Conservation (phyloP, 2,888 invertebrate species). For the Papilio gigon region DNA sequence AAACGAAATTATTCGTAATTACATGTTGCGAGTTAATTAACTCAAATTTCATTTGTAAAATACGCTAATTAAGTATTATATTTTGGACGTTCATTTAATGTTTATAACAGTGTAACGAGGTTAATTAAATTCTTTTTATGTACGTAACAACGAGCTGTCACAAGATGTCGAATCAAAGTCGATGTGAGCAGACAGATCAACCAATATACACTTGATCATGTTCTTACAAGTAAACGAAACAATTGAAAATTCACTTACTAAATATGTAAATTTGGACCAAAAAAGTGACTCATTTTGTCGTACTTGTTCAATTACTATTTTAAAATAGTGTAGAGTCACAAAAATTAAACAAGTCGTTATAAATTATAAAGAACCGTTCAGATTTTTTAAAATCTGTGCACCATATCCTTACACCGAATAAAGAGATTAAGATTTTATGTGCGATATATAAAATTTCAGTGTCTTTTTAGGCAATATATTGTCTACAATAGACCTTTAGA, state of each 20-base stretch:
- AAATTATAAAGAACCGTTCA: neutral
- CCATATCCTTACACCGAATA: neutral
- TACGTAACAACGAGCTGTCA: neutral
- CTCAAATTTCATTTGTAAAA: constrained; percentile 20
- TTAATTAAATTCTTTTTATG: neutral
- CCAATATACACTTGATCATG: too few species aligned
- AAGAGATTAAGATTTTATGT: neutral
- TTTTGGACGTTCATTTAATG: constrained; percentile 8
- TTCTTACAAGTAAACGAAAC: too few species aligned
- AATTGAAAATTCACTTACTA: too few species aligned
- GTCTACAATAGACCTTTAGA: constrained; percentile 3
- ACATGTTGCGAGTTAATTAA: constrained; percentile 21
- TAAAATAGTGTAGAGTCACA: too few species aligned
- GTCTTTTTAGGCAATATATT: constrained; percentile 9
- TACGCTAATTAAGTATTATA: constrained; percentile 18
- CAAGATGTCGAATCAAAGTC: neutral
- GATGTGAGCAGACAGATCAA: neutral
- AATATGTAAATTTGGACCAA: too few species aligned
- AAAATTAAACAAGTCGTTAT: too few species aligned
- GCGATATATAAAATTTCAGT: neutral
- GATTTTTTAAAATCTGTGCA: neutral
- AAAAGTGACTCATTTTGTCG: too few species aligned
- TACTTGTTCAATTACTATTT: too few species aligned
- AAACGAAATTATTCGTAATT: constrained; percentile 19
- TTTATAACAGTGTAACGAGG: neutral